Evolutionary conservation across 2,797 vertebrate genomes (phyloP), one percentile per base, ranked within the genome.

Genomic region (Centroberyx gerrardi): DNA sequence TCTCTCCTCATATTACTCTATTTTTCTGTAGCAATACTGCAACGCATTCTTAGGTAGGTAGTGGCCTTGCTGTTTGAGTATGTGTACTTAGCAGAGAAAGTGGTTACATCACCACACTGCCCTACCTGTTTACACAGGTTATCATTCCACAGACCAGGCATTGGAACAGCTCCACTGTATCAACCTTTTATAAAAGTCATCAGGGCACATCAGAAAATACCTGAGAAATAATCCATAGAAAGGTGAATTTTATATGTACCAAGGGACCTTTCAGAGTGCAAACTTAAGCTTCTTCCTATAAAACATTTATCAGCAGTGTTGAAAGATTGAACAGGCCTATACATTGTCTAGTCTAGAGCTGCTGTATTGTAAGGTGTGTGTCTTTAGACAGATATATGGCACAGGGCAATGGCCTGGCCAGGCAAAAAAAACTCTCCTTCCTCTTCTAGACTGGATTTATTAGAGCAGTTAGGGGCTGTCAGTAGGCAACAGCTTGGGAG

Each of bases 271-370:
- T 72, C 27, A 22, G 27, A 29, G 22, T 72, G 46, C n/a, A 67
- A 59, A 69, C 28, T n/a, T 53, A 3, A 72, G 65, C 62, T 29
- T 52, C 22, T 12, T 53, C 27, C 6, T 33, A 60, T 82, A 59
- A 81, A 78, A 82, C 22, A 74, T 80, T 85, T 7, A 84, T 53
- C 29, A 53, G 29, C n/a, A 33, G 72, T 33, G 61, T 62, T 81
- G 9, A 84, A 74, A 64, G 18, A 61, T 64, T 68, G 29, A 72
- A 46, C 33, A 42, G 49, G 65, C 53, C 40, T 13, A 68, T 77
- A 69, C 40, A n/a, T 68, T 0, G 10, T 72, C 28, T 46, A 17
- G 13, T 68, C 38, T 28, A 40, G 53, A 56, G 38, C 46, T 28
- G 9, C 62, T 59, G 15, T 18, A 58, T 72, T 54, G 29, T 62